Conservation (phyloP, 2,888 invertebrate species). For the Leptopilina syphax region DNA sequence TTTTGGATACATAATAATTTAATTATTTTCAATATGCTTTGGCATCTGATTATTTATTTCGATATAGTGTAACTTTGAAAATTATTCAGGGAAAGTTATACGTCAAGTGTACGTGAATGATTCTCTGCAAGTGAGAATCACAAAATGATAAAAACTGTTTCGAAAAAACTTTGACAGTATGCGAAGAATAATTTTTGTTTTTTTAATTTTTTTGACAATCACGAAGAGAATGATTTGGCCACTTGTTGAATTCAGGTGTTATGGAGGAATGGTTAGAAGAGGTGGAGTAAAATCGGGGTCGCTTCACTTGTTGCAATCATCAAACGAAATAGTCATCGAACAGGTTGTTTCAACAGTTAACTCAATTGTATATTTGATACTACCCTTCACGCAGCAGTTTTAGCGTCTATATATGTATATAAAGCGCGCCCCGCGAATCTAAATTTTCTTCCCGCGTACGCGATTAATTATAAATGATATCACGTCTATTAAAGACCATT, state of each 20-base stretch:
- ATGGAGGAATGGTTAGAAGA: constrained; percentile 44
- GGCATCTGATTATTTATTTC: no score
- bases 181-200: not conserved
- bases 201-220: not conserved
- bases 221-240: constrained; percentile 72
- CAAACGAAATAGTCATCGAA: constrained; percentile 75
- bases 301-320: constrained; percentile 75
- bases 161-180: not conserved
- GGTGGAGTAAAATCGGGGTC: constrained; percentile 53
- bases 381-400: constrained; percentile 24
- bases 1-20: no score
- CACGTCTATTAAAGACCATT: no score
- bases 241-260: constrained; percentile 71
- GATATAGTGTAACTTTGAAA: no score
- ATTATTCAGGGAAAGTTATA: no score
- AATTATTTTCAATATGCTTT: no score
- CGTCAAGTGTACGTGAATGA: no score
- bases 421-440: not conserved
- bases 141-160: no score
- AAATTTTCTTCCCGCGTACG: not conserved
- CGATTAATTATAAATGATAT: not conserved
- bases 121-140: no score
- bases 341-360: constrained; percentile 70
- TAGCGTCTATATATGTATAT: not conserved
- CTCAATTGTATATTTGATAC: constrained; percentile 45